Evolutionary conservation across 2,113 vertebrate species (phyloP), one percentile per base, ranked within the genome.

Genomic region (rabbit (Oryctolagus cuniculus)): DNA sequence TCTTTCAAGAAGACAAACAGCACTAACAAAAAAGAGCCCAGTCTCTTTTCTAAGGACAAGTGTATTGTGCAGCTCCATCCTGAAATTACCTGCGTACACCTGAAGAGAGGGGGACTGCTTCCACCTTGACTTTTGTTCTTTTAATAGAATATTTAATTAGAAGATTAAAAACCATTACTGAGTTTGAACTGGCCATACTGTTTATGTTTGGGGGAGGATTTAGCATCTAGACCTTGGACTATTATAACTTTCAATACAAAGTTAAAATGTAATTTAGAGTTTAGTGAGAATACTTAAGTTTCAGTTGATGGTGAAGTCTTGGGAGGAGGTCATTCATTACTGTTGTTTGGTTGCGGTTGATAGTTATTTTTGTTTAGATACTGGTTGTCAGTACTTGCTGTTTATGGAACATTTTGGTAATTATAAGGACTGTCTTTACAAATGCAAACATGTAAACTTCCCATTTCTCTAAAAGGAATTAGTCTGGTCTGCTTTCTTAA

Each of bases 161-260:
- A 53, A 75, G 38, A n/a, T 93, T 72, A 84, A 90, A 79, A 53
- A 74, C 66, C 66, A 86, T 84, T 58, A 84, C 55, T 67, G 69
- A 79, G 83, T 17, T 66, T 83, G 44, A 79, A 44, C 36, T 84
- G 61, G n/a, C 49, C 25, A 11, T 91, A 61, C 5, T 29, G 51
- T 95, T 91, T 88, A n/a, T 91, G 17, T 93, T 95, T 93, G 73
- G 29, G 31, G 78, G 87, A 94, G 92, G 80, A 81, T 82, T 92
- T 90, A 83, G 49, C 53, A 24, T 63, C 61, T 92, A 27, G 8
- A 80, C 27, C 44, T 90, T 81, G 10, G 77, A 38, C 44, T 81
- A n/a, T 78, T 19, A 63, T 84, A 79, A 67, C 49, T 44, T 31
- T 36, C 10, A 78, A 5, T 78, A 58, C 34, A 84, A 64, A 89